phyloP scores from a whole-genome alignment of 2,113 vertebrate genomes.

The Zingel zingel region DNA sequence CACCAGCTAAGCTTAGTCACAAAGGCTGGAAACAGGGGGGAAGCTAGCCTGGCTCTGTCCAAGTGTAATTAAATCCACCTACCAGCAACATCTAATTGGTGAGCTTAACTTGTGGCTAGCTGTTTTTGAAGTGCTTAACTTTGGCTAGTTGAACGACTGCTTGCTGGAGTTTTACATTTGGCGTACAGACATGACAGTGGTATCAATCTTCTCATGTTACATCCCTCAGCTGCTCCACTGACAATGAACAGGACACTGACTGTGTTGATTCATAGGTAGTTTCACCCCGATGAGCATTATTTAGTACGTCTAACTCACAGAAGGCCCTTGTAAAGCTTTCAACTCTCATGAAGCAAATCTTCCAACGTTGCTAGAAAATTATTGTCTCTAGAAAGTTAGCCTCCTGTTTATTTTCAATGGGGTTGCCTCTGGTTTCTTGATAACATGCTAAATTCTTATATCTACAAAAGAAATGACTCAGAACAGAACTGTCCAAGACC shows the following conservation, averaged over 20 bases:
- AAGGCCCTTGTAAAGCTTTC: constrained; percentile 3
- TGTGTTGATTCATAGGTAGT: neutral
- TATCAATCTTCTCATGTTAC: constrained; percentile 3
- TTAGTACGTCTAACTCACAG: constrained; percentile 11
- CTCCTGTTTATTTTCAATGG: constrained; percentile 37
- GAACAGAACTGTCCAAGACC: constrained; percentile 11
- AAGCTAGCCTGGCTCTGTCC: neutral
- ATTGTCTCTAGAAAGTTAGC: constrained; percentile 19
- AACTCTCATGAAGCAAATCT: constrained; percentile 6
- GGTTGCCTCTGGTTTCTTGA: constrained; percentile 27
- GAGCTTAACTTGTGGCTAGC: no score
- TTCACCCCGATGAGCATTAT: constrained; percentile 14
- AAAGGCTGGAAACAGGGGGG: neutral
- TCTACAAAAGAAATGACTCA: constrained; percentile 31
- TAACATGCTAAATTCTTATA: constrained; percentile 38
- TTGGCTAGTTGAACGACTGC: no score
- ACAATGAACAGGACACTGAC: constrained; percentile 5
- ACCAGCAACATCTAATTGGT: neutral
- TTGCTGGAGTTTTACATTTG: neutral
- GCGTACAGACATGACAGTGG: neutral
- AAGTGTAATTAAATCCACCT: neutral
- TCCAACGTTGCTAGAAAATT: constrained; percentile 16
- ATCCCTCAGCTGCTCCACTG: neutral
- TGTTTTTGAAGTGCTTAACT: no score
- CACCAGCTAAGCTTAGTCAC: neutral